phyloP scores from a whole-genome alignment of 1,140 invertebrate species.

The Drosophila triauraria region DNA sequence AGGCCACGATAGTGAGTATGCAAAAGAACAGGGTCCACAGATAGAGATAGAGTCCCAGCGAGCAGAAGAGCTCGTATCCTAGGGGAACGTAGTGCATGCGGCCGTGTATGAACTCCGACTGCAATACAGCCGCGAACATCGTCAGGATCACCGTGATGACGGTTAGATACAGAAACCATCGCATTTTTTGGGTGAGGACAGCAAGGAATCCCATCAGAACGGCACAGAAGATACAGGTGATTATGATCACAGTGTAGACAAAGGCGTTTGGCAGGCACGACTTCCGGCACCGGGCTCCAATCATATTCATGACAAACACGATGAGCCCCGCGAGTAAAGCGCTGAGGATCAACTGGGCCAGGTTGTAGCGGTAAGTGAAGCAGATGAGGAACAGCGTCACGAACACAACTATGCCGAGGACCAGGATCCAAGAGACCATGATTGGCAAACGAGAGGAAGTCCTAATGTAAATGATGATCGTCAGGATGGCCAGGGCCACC shows the following conservation, averaged over 20 bases:
- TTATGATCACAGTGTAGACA: background rate
- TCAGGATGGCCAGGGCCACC: background rate
- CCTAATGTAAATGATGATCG: conserved; percentile 15
- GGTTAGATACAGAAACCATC: too few relatives aligned
- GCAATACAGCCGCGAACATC: background rate
- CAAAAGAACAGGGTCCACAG: background rate
- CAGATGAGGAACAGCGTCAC: background rate
- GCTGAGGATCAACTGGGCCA: fast-evolving
- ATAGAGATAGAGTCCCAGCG: conserved; percentile 1
- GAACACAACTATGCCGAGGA: background rate
- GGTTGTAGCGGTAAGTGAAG: background rate
- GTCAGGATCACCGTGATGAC: too few relatives aligned
- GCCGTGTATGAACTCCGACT: conserved; percentile 27
- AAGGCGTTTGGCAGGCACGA: conserved; percentile 2
- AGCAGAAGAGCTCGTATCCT: background rate
- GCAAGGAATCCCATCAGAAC: background rate
- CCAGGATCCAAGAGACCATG: conserved; percentile 11
- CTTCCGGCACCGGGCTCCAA: conserved; percentile 26
- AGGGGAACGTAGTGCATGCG: conserved; percentile 15
- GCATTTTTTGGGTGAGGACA: background rate
- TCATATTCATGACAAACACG: background rate
- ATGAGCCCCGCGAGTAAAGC: fast-evolving
- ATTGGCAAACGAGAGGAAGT: background rate
- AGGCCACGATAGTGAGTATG: too few relatives aligned
- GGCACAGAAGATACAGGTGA: background rate